Evolutionary conservation across 2,888 invertebrate species (phyloP).

Genomic region (Augochlorella aurata): DNA sequence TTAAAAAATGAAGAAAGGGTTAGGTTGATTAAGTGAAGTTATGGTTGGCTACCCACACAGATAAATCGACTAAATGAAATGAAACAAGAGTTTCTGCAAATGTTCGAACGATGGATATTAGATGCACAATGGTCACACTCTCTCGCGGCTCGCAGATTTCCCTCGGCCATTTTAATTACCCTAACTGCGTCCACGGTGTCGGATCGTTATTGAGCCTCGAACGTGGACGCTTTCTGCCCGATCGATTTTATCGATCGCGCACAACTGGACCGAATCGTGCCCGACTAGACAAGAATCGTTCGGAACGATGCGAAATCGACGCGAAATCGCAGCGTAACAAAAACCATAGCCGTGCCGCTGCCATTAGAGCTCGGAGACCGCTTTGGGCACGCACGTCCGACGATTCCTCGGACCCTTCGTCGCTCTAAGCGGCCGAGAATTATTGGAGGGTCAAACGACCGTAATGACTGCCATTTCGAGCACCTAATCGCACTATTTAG

Average conservation of each 20-base stretch:
- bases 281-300: conserved; percentile 58
- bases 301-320: conserved; percentile 60
- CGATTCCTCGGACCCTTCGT: conserved; percentile 46
- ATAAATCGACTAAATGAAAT: too few relatives aligned
- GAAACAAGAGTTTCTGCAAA: not conserved
- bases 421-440: conserved; percentile 25
- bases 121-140: not conserved
- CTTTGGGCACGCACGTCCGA: conserved; percentile 57
- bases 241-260: conserved; percentile 53
- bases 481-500: not conserved
- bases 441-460: conserved; percentile 4
- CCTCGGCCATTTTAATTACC: conserved; percentile 1
- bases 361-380: conserved; percentile 44
- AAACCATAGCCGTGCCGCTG: conserved; percentile 37
- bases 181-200: not conserved
- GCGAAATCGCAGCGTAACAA: conserved; percentile 44
- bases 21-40: too few relatives aligned
- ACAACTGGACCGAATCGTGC: conserved; percentile 67
- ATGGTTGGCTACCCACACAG: too few relatives aligned
- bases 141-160: not conserved
- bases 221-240: conserved; percentile 23
- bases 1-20: too few relatives aligned
- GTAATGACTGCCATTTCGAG: conserved; percentile 2
- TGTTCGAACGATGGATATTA: not conserved
- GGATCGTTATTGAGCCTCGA: conserved; percentile 20